Conservation (phyloP, 1,140 invertebrate species). For the Drosophila aff. region DNA sequence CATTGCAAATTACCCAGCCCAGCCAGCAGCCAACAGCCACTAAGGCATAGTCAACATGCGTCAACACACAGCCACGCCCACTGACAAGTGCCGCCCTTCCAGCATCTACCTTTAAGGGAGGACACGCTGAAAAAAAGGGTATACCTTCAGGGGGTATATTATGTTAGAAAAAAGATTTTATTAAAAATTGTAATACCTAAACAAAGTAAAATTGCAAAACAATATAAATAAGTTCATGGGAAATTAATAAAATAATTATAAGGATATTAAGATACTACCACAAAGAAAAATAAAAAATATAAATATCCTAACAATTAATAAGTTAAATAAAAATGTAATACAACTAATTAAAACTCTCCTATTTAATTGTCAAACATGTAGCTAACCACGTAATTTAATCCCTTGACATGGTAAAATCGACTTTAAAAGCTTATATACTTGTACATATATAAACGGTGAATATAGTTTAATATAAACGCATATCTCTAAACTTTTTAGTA, state of each 20-base stretch:
- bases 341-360: no score
- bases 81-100: constrained; percentile 21
- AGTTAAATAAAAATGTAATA: no score
- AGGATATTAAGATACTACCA: no score
- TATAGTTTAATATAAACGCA: no score
- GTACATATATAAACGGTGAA: no score
- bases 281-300: no score
- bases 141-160: neutral
- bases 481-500: neutral
- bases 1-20: constrained; percentile 70
- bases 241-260: no score
- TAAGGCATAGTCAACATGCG: constrained; percentile 64
- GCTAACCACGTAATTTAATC: no score
- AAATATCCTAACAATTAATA: no score
- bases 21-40: constrained; percentile 30
- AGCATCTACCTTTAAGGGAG: constrained; percentile 3
- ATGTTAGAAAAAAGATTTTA: no score
- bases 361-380: neutral
- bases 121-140: neutral
- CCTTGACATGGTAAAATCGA: neutral
- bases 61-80: constrained; percentile 56
- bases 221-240: neutral
- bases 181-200: no score
- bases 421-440: neutral
- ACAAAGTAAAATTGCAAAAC: no score